phyloP scores from a whole-genome alignment of 2,113 vertebrate species.

The Tetraodon nigroviridis region DNA sequence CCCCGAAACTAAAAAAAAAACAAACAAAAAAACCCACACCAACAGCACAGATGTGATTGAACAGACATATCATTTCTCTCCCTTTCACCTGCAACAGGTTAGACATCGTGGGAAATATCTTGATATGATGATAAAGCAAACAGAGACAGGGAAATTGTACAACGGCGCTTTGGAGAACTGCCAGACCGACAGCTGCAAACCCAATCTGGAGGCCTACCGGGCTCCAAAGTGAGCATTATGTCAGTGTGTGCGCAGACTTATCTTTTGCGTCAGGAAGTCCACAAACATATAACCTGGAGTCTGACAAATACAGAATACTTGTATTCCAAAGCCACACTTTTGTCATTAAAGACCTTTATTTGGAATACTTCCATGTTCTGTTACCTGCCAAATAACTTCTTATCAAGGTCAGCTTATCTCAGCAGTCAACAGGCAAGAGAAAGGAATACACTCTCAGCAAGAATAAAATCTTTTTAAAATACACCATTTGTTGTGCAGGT shows the following conservation, averaged over 20 bases:
- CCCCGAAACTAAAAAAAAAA: no score
- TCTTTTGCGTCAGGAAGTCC: constrained; percentile 29
- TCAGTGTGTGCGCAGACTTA: constrained; percentile 27
- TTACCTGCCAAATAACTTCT: no score
- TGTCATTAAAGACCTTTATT: no score
- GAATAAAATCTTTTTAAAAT: no score
- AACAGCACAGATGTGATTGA: constrained; percentile 45
- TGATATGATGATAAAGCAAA: constrained; percentile 61
- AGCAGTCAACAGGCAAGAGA: no score
- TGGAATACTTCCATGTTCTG: no score
- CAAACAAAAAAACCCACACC: background rate
- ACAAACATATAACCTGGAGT: constrained; percentile 35
- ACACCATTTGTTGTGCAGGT: no score
- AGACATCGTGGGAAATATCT: constrained; percentile 62
- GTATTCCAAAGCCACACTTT: no score
- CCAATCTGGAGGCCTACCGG: constrained; percentile 58
- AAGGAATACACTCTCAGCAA: no score
- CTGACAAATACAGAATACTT: background rate
- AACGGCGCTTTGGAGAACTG: constrained; percentile 51
- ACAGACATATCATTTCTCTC: constrained; percentile 39
- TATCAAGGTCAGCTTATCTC: no score
- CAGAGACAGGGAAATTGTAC: constrained; percentile 58
- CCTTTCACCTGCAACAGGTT: constrained; percentile 51
- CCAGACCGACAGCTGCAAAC: constrained; percentile 62
- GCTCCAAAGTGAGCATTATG: constrained; percentile 61